A percentile compares a stretch with the other conserved stretches of the same genome.
phyloP scores from a whole-genome alignment of 2,113 vertebrate genomes.

The Neodontobutis hainanensis region DNA sequence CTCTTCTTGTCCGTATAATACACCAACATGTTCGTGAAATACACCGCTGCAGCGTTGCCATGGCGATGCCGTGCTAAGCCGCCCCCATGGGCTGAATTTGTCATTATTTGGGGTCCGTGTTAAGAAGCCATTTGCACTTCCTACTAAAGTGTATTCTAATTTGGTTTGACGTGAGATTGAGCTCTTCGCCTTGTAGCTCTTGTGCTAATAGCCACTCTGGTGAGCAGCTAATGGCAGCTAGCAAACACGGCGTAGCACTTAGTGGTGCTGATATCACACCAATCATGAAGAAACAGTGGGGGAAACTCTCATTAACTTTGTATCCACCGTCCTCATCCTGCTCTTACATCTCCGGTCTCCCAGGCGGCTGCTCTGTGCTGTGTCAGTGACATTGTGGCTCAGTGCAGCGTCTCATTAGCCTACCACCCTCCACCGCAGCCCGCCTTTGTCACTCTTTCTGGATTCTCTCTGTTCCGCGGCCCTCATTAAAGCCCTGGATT shows the following conservation, averaged over 20 bases:
- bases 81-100: neutral
- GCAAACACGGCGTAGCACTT: neutral
- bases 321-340: too few relatives aligned
- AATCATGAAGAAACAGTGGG: too few relatives aligned
- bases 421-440: conserved; percentile 1
- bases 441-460: conserved; percentile 29
- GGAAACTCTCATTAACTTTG: neutral
- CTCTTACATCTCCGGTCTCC: neutral
- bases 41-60: neutral
- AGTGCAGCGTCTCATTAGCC: conserved; percentile 41
- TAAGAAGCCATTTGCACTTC: neutral
- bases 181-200: neutral
- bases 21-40: too few relatives aligned
- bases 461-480: conserved; percentile 40
- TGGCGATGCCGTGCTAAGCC: neutral
- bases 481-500: conserved; percentile 43
- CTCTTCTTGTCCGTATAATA: too few relatives aligned
- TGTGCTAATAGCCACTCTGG: neutral
- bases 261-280: too few relatives aligned
- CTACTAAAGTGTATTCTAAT: neutral
- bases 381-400: conserved; percentile 43
- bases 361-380: conserved; percentile 27
- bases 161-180: neutral
- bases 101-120: neutral
- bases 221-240: neutral